Percentiles rank a stretch among this genome's conserved stretches.
phyloP scores from a whole-genome alignment of 2,113 vertebrate species.

The Rhodinocichla rosea region DNA sequence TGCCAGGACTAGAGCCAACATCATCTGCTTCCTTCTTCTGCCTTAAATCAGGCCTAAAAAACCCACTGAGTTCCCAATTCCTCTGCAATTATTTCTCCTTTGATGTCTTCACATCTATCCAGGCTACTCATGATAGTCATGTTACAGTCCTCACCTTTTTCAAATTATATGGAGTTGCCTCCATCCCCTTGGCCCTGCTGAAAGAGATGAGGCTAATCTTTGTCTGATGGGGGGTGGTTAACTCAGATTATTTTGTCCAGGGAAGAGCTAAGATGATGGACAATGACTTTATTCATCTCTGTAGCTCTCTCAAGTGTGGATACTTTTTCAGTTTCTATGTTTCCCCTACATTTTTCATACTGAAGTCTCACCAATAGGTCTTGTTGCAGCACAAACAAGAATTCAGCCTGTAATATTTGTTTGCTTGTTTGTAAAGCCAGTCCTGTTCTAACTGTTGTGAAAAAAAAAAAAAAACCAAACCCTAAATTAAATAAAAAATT shows the following conservation, averaged over 20 bases:
- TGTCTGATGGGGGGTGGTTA: not conserved
- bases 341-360: not conserved
- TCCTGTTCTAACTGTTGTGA: not conserved
- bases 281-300: not conserved
- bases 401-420: not conserved
- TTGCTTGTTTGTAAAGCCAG: not conserved
- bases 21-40: not conserved
- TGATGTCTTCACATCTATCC: not conserved
- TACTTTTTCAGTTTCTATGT: not conserved
- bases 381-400: not conserved
- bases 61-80: not conserved
- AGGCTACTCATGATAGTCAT: not conserved
- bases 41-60: not conserved
- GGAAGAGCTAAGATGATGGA: not conserved
- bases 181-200: not conserved
- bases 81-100: not conserved
- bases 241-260: not conserved
- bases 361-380: not conserved
- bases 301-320: not conserved
- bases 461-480: accelerated
- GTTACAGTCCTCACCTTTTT: not conserved
- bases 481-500: not conserved
- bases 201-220: not conserved
- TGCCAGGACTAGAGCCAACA: slow-evolving; percentile 17
- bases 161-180: not conserved